A percentile compares a stretch with the other conserved stretches of the same genome.
Conservation (phyloP, 92 coral and sea anemone genomes). For the Plumapathes pennacea region DNA sequence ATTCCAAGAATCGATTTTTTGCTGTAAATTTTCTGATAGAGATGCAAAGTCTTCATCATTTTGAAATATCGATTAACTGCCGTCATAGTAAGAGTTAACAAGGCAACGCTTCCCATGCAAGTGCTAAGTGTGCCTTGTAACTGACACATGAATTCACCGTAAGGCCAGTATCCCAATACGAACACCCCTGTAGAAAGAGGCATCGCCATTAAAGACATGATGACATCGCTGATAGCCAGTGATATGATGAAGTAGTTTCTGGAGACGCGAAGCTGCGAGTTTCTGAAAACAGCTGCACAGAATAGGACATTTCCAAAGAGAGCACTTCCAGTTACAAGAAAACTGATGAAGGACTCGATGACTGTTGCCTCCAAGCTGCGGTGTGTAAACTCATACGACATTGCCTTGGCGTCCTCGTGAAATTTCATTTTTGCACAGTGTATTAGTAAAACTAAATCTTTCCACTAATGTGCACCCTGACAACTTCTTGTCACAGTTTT, state of each 20-base stretch:
- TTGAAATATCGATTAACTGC: constrained; percentile 69
- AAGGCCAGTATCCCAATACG: constrained; percentile 53
- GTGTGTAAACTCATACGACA: too few relatives aligned
- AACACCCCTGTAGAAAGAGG: constrained; percentile 59
- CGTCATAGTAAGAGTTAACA: constrained; percentile 60
- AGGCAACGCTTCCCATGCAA: constrained; percentile 57
- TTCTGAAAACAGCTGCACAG: constrained; percentile 44
- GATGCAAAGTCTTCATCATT: constrained; percentile 52
- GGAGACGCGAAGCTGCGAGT: constrained; percentile 53
- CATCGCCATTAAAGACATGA: constrained; percentile 66
- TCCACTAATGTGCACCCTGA: too few relatives aligned
- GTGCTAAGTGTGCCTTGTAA: constrained; percentile 56
- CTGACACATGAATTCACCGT: constrained; percentile 45
- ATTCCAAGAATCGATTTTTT: constrained; percentile 23
- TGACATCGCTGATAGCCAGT: constrained; percentile 53
- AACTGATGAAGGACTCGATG: constrained; percentile 34
- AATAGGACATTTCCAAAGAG: constrained; percentile 54
- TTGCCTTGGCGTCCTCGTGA: too few relatives aligned
- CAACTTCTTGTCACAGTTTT: too few relatives aligned
- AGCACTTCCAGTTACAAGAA: constrained; percentile 40
- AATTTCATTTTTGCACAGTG: too few relatives aligned
- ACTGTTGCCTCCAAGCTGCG: constrained; percentile 5
- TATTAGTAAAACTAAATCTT: too few relatives aligned
- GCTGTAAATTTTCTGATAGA: constrained; percentile 45
- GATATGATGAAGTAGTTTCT: constrained; percentile 59